A percentile compares a stretch with the other conserved stretches of the same genome.
These are phyloP conservation scores for Euphonia xanthogaster DNA, from an alignment of 2,797 vertebrate genomes.

Conservation along the genomic window DNA sequence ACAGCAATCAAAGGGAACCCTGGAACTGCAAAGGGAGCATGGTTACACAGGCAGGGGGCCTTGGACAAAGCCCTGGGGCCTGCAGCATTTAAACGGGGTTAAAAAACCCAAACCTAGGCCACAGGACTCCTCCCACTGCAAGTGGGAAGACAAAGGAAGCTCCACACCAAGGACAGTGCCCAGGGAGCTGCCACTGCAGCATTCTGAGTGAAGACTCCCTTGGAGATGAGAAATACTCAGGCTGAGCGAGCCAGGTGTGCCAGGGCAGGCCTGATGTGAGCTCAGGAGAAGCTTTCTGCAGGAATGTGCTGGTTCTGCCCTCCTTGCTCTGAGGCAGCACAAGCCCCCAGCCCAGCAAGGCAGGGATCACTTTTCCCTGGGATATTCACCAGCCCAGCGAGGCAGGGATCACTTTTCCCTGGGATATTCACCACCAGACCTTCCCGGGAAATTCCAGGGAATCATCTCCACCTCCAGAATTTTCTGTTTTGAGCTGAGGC, in stretches of 20 bases:
- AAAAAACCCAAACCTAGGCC: not conserved
- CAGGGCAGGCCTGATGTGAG: not conserved
- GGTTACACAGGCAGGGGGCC: not conserved
- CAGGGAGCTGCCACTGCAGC: not conserved
- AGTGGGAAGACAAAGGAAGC: not conserved
- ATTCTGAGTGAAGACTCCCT: not conserved
- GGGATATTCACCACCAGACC: rapidly evolving
- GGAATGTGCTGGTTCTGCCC: not conserved
- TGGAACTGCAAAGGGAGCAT: constrained; percentile 70
- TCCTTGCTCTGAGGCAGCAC: not conserved
- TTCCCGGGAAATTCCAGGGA: not conserved
- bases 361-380: not conserved
- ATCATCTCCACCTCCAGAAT: not conserved
- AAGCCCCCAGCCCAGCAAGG: not conserved
- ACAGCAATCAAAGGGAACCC: constrained; percentile 88
- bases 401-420: not conserved
- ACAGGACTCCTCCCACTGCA: not conserved
- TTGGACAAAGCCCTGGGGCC: not conserved
- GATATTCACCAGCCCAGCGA: not conserved
- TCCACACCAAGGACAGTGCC: not conserved
- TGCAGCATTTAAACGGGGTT: not conserved
- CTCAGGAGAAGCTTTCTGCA: not conserved
- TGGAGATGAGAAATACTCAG: not conserved
- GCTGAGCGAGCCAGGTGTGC: not conserved
- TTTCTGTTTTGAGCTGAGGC: rapidly evolving